Evolutionary conservation across 2,888 invertebrate genomes (phyloP), one percentile per base, ranked within the genome.

Genomic region (Cerceris rybyensis): DNA sequence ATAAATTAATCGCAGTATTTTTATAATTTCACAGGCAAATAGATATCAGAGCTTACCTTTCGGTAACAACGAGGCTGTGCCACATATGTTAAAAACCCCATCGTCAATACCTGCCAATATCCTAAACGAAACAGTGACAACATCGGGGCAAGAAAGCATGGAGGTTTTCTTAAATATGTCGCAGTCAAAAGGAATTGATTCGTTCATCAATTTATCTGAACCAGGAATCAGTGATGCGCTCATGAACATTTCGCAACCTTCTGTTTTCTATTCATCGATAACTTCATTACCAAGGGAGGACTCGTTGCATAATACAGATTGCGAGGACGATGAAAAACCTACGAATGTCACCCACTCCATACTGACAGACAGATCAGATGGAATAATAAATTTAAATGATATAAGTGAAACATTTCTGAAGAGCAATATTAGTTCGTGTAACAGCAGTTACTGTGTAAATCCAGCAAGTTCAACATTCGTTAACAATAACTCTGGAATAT

Each of bases 161-260:
- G 92, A 92, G 76, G 87, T 89, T 13, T 91, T 92, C 58, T 57
- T 91, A 43, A 89, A 92, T 60, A 83, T 90, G 75, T 89, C 91
- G 0, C 87, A 87, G 58, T 90, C 91, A 0, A 92, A 91, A 63
- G 91, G 89, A 71, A 87, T 88, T 5, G 92, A 90, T 82, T 91
- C 92, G 0, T 90, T 92, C 52, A 88, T 91, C 13, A 91, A 91
- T 72, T 84, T 90, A 70, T 85, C 83, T 7, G 91, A 90, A 57
- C 90, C 91, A 8, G 90, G 91, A 55, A 87, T 92, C 17, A 84
- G 70, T 50, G 90, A 91, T 69, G 65, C 84, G 0, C 11, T 92
- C 6, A 91, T 90, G 88, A 91, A 90, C 28, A 72, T 88, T 58
- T 91, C 92, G 0, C 90, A 90, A 46, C 91, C 92, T 16, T 91